These are phyloP conservation scores for Subacronicta megacephala DNA, from an alignment of 2,888 invertebrate genomes.

Conservation along the genomic window DNA sequence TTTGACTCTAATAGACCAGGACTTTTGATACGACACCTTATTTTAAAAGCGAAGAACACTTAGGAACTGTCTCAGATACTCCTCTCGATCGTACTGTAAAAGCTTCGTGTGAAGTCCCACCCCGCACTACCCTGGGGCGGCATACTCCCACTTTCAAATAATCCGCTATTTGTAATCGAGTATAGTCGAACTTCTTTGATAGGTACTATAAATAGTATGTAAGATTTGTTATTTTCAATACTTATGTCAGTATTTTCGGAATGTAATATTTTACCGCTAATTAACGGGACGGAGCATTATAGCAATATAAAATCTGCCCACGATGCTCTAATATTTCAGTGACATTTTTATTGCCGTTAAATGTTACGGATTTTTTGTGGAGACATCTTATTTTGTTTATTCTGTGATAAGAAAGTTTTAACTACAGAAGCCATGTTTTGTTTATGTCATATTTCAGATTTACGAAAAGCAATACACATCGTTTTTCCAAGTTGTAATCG, in stretches of 20 bases:
- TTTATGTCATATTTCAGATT: conserved; percentile 14
- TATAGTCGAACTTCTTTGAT: too few relatives aligned
- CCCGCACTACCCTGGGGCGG: conserved; percentile 32
- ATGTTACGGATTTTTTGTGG: conserved; percentile 7
- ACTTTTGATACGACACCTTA: conserved; percentile 26
- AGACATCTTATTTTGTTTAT: conserved; percentile 9
- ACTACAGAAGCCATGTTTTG: background rate
- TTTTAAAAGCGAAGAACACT: conserved; percentile 48
- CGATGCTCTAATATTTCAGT: conserved; percentile 26
- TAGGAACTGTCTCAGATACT: conserved; percentile 35
- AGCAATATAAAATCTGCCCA: conserved; percentile 16
- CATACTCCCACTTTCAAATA: conserved; percentile 34
- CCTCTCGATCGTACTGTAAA: conserved; percentile 43
- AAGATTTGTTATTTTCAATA: background rate
- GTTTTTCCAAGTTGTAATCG: conserved; percentile 7
- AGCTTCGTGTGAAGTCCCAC: too few relatives aligned
- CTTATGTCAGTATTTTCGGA: conserved; percentile 1
- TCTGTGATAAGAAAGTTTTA: conserved; percentile 13
- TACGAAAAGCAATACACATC: conserved; percentile 20
- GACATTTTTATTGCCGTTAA: conserved; percentile 21
- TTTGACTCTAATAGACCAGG: conserved; percentile 25
- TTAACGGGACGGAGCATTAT: conserved; percentile 14
- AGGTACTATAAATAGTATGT: conserved; percentile 45
- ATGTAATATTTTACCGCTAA: conserved; percentile 8
- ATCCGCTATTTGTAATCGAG: conserved; percentile 44